Conservation (phyloP, 2,888 invertebrate genomes). For the Cosmia pyralina region DNA sequence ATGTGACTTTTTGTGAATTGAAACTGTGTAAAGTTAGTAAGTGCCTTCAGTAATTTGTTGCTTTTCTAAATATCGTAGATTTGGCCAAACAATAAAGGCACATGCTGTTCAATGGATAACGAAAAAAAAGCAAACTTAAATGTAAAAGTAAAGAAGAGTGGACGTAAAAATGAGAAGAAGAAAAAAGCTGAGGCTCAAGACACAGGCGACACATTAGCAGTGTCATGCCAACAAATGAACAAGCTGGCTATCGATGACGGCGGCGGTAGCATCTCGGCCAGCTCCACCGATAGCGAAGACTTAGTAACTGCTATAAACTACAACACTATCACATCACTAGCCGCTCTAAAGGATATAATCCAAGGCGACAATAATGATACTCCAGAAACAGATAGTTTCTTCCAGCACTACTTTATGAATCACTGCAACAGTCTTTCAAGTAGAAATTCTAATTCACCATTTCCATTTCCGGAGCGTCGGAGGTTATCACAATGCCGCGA, state of each 20-base stretch:
- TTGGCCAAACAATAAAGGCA: slow-evolving; percentile 68
- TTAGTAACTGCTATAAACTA: slow-evolving; percentile 92
- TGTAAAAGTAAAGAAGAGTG: slow-evolving; percentile 76
- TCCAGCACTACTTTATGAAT: slow-evolving; percentile 93
- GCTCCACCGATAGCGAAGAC: slow-evolving; percentile 92
- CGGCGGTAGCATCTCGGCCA: slow-evolving; percentile 75
- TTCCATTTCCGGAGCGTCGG: slow-evolving; percentile 91
- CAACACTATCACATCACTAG: slow-evolving; percentile 92
- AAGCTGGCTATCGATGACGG: slow-evolving; percentile 71
- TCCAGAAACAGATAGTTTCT: slow-evolving; percentile 91
- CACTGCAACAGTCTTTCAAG: slow-evolving; percentile 93
- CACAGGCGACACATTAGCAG: slow-evolving; percentile 69
- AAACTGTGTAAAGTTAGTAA: slow-evolving; percentile 64
- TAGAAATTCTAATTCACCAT: slow-evolving; percentile 83
- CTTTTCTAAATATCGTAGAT: slow-evolving; percentile 70
- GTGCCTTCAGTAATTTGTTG: slow-evolving; percentile 65
- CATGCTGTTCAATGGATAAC: slow-evolving; percentile 87
- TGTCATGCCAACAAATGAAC: slow-evolving; percentile 73
- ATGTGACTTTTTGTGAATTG: slow-evolving; percentile 83
- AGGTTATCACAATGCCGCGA: slow-evolving; percentile 95
- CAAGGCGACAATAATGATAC: slow-evolving; percentile 90
- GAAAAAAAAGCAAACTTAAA: slow-evolving; percentile 73
- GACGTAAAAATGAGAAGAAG: slow-evolving; percentile 84
- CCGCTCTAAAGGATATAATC: slow-evolving; percentile 92
- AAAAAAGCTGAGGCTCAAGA: slow-evolving; percentile 77